Evolutionary conservation across 1,140 invertebrate genomes (phyloP).

Genomic region (Limonius californicus): DNA sequence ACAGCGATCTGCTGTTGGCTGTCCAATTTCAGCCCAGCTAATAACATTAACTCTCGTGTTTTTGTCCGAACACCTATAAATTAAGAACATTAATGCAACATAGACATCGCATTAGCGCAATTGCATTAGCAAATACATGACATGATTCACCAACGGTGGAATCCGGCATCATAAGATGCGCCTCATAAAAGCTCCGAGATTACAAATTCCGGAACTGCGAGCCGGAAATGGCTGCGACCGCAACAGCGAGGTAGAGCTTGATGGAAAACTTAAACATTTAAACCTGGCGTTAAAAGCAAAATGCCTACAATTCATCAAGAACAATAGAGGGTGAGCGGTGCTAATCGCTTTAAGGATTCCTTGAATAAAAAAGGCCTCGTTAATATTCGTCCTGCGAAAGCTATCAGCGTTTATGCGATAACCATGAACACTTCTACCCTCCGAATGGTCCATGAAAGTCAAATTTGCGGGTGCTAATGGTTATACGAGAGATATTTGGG

Average conservation of each 20-base stretch:
- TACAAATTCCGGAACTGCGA: constrained; percentile 12
- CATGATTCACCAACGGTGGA: background rate
- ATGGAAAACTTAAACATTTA: constrained; percentile 11
- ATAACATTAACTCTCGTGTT: no score
- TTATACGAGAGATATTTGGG: constrained; percentile 7
- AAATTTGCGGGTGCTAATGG: constrained; percentile 10
- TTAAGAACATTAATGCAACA: no score
- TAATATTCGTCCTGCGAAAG: constrained; percentile 1
- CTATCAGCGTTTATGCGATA: constrained; percentile 13
- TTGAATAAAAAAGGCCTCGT: constrained; percentile 6
- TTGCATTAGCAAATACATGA: constrained; percentile 3
- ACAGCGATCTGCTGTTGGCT: no score
- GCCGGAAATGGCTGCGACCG: constrained; percentile 7
- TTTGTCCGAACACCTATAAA: no score
- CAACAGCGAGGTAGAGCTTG: background rate
- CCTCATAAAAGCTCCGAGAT: constrained; percentile 11
- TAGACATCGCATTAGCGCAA: background rate
- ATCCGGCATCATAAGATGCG: constrained; percentile 8
- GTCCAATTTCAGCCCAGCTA: no score
- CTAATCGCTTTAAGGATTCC: background rate
- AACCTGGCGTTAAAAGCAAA: constrained; percentile 11
- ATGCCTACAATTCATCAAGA: constrained; percentile 8
- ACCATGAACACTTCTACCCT: constrained; percentile 7
- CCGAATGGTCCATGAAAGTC: constrained; percentile 9
- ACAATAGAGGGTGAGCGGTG: background rate